Evolutionary conservation across 2,888 invertebrate species (phyloP), one percentile per base, ranked within the genome.

Genomic region (Caenorhabditis sp.): DNA sequence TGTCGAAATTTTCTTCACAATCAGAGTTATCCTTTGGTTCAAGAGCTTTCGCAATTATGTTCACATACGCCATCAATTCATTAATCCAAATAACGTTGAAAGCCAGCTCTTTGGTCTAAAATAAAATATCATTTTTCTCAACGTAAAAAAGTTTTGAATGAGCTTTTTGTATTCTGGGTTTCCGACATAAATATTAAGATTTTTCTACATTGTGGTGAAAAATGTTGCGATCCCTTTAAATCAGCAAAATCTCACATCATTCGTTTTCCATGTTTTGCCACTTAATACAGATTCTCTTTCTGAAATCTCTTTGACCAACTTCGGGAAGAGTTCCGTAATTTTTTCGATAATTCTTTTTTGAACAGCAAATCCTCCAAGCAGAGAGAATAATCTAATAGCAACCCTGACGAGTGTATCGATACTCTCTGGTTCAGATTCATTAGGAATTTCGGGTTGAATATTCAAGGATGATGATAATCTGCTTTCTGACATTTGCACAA

Each of bases 21-120:
- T 20, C 8, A 1, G 56, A 10, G 4, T 10, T 56, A 17, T 56
- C 56, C 5, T n/a, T 12, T 12, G 26, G 53, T 7, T 21, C 26
- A 27, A 57, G 26, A 7, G 57, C 36, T 38, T 20, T 58, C 21
- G 23, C n/a, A 21, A 20, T 58, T 36, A 10, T n/a, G n/a, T 14
- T 21, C 3, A 17, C 1, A 38, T 58, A 58, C 20, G 36, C 58
- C n/a, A 58, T 38, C 36, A 58, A 2, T 58, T 58, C 58, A n/a
- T 36, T 58, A 4, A 38, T 20, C 7, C 36, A 27, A 36, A 58
- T 38, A 27, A 58, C 20, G 14, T 58, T 38, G 58, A 58, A 38
- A 36, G 26, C 26, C n/a, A 58, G 10, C 1, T 7, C 17, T 58
- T 58, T 58, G 20, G 26, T 27, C 58, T 58, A 17, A 8, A 58